A percentile compares a stretch with the other conserved stretches of the same genome.
Conservation (phyloP, 23 tunicate species). For the Phallusia fumigata region DNA sequence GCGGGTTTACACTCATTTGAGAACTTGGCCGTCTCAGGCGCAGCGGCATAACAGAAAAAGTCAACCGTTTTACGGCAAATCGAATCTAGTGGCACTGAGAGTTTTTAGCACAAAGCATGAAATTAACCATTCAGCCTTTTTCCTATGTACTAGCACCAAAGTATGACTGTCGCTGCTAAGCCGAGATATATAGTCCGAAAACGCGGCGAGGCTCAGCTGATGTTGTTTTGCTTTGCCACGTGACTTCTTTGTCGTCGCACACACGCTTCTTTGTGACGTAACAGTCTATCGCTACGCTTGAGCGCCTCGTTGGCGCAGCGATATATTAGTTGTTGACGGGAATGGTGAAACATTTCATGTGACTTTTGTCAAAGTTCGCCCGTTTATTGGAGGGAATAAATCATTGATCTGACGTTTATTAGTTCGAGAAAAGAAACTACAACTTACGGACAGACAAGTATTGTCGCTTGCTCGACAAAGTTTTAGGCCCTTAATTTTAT, state of each 20-base stretch:
- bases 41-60: slow-evolving; percentile 70
- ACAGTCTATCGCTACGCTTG: not conserved
- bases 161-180: too few relatives aligned
- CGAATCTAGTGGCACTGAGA: not conserved
- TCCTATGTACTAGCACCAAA: not conserved
- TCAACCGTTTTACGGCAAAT: not conserved
- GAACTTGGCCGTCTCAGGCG: slow-evolving; percentile 67
- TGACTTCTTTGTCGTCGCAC: slow-evolving; percentile 6
- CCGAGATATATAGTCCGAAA: too few relatives aligned
- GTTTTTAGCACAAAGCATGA: not conserved
- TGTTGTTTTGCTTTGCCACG: not conserved
- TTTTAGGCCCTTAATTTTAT: too few relatives aligned
- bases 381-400: too few relatives aligned
- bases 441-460: too few relatives aligned
- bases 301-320: not conserved
- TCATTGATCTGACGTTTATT: too few relatives aligned
- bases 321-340: not conserved
- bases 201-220: not conserved
- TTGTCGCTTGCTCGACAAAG: too few relatives aligned
- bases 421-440: too few relatives aligned
- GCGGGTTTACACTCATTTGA: slow-evolving; percentile 75
- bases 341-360: too few relatives aligned
- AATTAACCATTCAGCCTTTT: not conserved
- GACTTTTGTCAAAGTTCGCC: too few relatives aligned
- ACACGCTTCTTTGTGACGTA: slow-evolving; percentile 5